Base-by-base conservation (phyloP, 2,888 invertebrate genomes). In the Allygus modestus region DNA sequence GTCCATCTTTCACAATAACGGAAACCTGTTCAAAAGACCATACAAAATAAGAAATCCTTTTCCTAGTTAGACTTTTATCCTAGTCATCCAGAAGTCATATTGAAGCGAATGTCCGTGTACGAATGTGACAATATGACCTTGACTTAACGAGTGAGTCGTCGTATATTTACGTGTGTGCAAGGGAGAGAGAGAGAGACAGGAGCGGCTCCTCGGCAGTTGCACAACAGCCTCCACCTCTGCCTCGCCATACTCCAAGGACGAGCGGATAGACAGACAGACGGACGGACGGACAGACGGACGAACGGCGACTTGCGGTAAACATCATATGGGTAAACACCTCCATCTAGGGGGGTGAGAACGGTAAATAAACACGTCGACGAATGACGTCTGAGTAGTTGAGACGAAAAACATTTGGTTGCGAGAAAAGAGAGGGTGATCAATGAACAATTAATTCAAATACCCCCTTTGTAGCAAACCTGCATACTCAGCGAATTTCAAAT, bases 311-410 rank as follows among this genome's bases (percentile, higher is more conserved):
- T 26, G 28, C 31, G 26, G 65, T 28, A 65, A 65, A 65, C 65
- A 28, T 20, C n/a, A 58, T 20, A 20, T 23, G 58, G 65, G 65
- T 65, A 65, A 65, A 65, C 65, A 65, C 28, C 1, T 28, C 28
- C 28, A 11, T 7, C 58, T 20, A 28, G 15, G 65, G 65, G 58
- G 58, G 65, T 65, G 65, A 65, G 31, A 23, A 20, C 46, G 58
- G 31, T 65, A 65, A 26, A 65, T 20, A 65, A 65, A 65, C 65
- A 65, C 12, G 5, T 5, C 5, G 31, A 31, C 65, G 65, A 2
- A 28, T 65, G 54, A 46, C 46, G 46, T 46, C 17, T 37, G 37
- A 9, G 9, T 37, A 9, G 37, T 7, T 37, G 4, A 37, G 37
- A 7, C 37, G 37, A 37, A 9, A 37, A 37, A 37, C 37, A 37